phyloP scores from a whole-genome alignment of 2,888 invertebrate species.

The Meiosimyza decipiens region DNA sequence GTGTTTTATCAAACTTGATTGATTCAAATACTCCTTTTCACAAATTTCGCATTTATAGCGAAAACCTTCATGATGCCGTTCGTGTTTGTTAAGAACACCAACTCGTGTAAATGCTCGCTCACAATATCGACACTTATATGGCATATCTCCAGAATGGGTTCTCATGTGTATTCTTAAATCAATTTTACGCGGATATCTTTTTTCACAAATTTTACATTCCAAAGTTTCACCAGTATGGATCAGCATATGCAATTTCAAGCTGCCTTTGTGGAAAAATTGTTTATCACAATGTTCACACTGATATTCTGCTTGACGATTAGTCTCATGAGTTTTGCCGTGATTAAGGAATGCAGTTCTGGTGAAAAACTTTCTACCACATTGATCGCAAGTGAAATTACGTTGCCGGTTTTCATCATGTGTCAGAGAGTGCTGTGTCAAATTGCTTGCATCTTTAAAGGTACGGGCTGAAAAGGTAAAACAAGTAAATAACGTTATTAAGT shows the following conservation, averaged over 20 bases:
- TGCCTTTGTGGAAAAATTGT: slow-evolving; percentile 47
- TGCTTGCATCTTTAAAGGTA: slow-evolving; percentile 41
- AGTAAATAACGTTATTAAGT: no score
- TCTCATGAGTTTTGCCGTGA: slow-evolving; percentile 44
- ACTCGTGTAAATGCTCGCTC: slow-evolving; percentile 41
- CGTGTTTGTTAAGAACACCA: slow-evolving; percentile 42
- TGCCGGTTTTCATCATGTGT: slow-evolving; percentile 46
- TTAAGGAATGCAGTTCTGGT: slow-evolving; percentile 44
- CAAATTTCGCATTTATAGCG: slow-evolving; percentile 47
- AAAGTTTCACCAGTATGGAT: slow-evolving; percentile 45
- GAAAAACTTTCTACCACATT: slow-evolving; percentile 46
- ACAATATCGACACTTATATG: slow-evolving; percentile 45
- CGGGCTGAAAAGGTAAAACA: slow-evolving; percentile 29
- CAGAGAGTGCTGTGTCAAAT: slow-evolving; percentile 43
- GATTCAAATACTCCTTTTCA: slow-evolving; percentile 40
- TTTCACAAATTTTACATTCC: slow-evolving; percentile 46
- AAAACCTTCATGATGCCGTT: slow-evolving; percentile 45
- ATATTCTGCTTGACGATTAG: slow-evolving; percentile 41
- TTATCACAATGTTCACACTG: slow-evolving; percentile 46
- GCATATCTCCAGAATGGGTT: slow-evolving; percentile 48
- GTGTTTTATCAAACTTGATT: slow-evolving; percentile 38
- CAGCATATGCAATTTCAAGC: slow-evolving; percentile 45
- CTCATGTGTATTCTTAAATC: slow-evolving; percentile 48
- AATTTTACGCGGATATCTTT: slow-evolving; percentile 45
- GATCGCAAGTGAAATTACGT: slow-evolving; percentile 45